Percentiles rank a stretch among this genome's conserved stretches.
Conservation (phyloP, 2,797 vertebrate genomes). For the Coracias cyanogaster region DNA sequence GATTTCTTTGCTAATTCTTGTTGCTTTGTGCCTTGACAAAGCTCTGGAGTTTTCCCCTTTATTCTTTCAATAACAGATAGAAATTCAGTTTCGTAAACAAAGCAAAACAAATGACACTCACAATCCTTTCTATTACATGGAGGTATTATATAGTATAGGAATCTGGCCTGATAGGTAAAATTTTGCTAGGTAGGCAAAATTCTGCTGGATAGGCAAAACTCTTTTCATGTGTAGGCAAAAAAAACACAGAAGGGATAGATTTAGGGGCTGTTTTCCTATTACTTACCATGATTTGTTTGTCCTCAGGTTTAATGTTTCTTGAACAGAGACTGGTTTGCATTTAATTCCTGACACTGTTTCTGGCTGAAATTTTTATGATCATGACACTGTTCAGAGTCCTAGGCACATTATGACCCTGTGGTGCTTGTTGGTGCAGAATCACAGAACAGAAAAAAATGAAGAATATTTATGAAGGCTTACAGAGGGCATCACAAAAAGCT, state of each 20-base stretch:
- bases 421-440: background rate
- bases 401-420: background rate
- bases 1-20: background rate
- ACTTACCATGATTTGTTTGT: background rate
- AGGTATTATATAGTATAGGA: background rate
- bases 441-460: background rate
- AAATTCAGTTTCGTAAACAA: background rate
- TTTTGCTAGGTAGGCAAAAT: background rate
- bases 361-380: background rate
- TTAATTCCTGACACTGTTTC: background rate
- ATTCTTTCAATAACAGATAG: background rate
- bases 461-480: background rate
- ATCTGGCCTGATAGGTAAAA: background rate
- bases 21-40: background rate
- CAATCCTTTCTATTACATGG: background rate
- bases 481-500: background rate
- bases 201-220: background rate
- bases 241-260: background rate
- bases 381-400: background rate
- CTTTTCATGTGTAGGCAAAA: background rate
- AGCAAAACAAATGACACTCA: background rate
- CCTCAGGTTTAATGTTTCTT: background rate
- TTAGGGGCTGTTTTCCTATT: background rate
- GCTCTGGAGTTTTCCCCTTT: background rate
- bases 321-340: background rate